Conservation (phyloP, 2,888 invertebrate genomes). For the Thereva unica region DNA sequence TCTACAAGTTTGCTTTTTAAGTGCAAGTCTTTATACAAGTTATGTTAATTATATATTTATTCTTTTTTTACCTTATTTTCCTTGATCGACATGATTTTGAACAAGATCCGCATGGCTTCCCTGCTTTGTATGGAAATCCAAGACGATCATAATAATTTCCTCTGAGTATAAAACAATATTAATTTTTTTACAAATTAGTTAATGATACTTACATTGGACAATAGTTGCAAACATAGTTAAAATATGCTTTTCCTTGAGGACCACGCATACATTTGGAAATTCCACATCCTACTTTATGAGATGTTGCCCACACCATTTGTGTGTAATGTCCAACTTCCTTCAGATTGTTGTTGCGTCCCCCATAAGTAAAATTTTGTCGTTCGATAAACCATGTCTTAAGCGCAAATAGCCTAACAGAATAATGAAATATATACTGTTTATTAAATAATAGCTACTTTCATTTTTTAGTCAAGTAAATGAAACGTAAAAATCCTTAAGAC, state of each 20-base stretch:
- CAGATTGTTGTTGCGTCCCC: slow-evolving; percentile 64
- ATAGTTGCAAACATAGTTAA: slow-evolving; percentile 83
- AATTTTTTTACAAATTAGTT: slow-evolving; percentile 1
- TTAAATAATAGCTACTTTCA: not conserved
- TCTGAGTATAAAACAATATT: slow-evolving; percentile 48
- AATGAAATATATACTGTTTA: slow-evolving; percentile 10
- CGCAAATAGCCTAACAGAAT: slow-evolving; percentile 73
- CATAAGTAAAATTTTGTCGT: slow-evolving; percentile 74
- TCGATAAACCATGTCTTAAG: slow-evolving; percentile 79
- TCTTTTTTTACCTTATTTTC: slow-evolving; percentile 49
- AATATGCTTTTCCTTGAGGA: slow-evolving; percentile 66
- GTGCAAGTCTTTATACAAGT: no score
- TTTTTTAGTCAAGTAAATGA: no score
- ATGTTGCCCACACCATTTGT: slow-evolving; percentile 81
- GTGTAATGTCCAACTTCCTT: slow-evolving; percentile 77
- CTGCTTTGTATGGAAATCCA: slow-evolving; percentile 70
- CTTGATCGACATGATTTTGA: slow-evolving; percentile 65
- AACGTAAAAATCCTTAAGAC: no score
- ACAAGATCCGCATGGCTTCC: slow-evolving; percentile 69
- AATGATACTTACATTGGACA: slow-evolving; percentile 69
- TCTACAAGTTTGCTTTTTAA: no score
- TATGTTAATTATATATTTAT: no score
- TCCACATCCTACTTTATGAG: slow-evolving; percentile 78
- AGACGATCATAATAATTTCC: slow-evolving; percentile 69
- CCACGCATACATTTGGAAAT: slow-evolving; percentile 69